Percentiles rank a stretch among this genome's conserved stretches.
Evolutionary conservation across 2,113 vertebrate species (phyloP).

Genomic region (Hemichromis elongatus): DNA sequence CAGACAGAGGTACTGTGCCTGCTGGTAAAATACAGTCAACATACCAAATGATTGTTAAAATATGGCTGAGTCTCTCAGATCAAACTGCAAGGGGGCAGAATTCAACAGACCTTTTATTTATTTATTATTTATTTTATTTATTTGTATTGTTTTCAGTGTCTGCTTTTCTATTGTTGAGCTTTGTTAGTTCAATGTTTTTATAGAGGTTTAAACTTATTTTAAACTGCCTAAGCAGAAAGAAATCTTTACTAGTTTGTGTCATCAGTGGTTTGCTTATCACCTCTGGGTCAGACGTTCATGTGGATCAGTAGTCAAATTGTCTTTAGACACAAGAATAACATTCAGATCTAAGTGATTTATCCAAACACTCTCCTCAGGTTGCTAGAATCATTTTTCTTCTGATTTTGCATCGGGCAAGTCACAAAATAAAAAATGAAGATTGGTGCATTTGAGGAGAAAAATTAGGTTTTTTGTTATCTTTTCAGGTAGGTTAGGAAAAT

Average conservation of each 20-base stretch:
- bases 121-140: neutral
- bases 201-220: neutral
- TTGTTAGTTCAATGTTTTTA: neutral
- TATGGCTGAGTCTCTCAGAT: neutral
- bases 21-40: neutral
- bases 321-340: neutral
- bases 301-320: neutral
- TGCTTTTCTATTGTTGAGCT: neutral
- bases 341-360: neutral
- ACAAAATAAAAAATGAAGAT: neutral
- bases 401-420: neutral
- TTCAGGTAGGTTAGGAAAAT: neutral
- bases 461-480: neutral
- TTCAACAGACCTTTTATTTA: neutral
- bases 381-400: neutral
- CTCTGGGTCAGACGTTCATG: neutral
- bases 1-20: constrained; percentile 85
- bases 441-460: neutral
- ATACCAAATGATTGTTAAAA: neutral
- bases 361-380: neutral
- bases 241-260: neutral
- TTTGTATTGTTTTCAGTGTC: neutral
- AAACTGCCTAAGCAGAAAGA: neutral
- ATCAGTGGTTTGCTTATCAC: neutral
- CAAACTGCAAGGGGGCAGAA: neutral